Evolutionary conservation across 2,113 vertebrate genomes (phyloP).

Genomic region (Shinisaurus crocodilurus): DNA sequence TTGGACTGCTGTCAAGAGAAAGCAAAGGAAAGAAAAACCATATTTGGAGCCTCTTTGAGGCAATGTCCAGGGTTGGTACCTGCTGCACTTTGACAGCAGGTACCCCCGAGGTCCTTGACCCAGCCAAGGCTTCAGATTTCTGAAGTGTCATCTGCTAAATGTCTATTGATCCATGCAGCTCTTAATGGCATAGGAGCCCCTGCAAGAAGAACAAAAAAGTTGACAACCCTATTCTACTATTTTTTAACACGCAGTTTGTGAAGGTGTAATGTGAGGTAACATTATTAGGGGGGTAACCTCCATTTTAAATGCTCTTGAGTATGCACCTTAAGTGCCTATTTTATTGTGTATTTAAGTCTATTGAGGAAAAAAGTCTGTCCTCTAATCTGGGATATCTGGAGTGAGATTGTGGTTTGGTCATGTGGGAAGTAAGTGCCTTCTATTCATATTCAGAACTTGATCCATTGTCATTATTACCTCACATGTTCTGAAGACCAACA

Average conservation of each 20-base stretch:
- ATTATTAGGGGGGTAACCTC: background rate
- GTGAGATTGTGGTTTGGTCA: background rate
- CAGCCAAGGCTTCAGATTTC: too few relatives aligned
- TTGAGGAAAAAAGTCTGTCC: background rate
- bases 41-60: too few relatives aligned
- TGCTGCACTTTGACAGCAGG: too few relatives aligned
- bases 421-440: background rate
- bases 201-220: too few relatives aligned
- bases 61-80: too few relatives aligned
- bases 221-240: background rate
- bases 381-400: background rate
- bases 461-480: background rate
- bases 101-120: too few relatives aligned
- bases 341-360: background rate
- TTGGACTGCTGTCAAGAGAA: too few relatives aligned
- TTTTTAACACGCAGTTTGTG: background rate
- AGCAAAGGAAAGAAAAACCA: too few relatives aligned
- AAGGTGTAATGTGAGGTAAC: background rate
- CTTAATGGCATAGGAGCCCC: background rate
- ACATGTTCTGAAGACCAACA: background rate
- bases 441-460: background rate
- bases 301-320: background rate
- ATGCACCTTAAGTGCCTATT: background rate
- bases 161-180: background rate
- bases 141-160: background rate